A percentile compares a stretch with the other conserved stretches of the same genome.
phyloP scores from a whole-genome alignment of 2,797 vertebrate genomes.

The Enteromius afrohamiltoni region DNA sequence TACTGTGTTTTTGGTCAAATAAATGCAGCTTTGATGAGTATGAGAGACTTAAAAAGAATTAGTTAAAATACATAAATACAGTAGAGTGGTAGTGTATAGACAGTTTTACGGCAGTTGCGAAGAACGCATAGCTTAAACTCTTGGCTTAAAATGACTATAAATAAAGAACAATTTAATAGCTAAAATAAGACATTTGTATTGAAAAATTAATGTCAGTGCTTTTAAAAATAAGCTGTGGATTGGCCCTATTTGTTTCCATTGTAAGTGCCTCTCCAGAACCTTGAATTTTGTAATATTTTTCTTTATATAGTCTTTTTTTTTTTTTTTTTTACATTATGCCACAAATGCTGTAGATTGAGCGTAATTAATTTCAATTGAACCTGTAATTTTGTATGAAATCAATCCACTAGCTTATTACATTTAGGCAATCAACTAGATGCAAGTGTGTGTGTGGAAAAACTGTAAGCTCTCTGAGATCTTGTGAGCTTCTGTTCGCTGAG shows the following conservation, averaged over 20 bases:
- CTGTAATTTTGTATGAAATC: background rate
- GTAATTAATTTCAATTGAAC: background rate
- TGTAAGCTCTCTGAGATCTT: background rate
- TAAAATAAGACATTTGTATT: background rate
- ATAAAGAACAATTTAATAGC: too few relatives aligned
- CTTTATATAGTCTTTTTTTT: background rate
- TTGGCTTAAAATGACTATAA: background rate
- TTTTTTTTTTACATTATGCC: background rate
- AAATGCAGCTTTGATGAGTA: background rate
- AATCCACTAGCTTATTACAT: too few relatives aligned
- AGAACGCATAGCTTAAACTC: background rate
- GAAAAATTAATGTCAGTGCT: background rate
- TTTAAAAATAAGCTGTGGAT: background rate
- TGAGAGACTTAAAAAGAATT: background rate
- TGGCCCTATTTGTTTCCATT: background rate
- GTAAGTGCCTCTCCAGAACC: background rate
- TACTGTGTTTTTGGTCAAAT: background rate
- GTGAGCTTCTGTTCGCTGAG: background rate
- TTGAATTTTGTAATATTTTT: background rate
- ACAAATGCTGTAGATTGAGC: background rate
- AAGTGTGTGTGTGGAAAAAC: background rate
- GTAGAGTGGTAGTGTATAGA: background rate
- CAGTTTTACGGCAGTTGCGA: background rate
- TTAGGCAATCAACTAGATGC: background rate
- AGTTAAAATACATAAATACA: background rate